Percentiles rank a stretch among this genome's conserved stretches.
These are phyloP conservation scores for Crotalus helleri DNA, from an alignment of 2,113 vertebrate species.

Conservation along the genomic window DNA sequence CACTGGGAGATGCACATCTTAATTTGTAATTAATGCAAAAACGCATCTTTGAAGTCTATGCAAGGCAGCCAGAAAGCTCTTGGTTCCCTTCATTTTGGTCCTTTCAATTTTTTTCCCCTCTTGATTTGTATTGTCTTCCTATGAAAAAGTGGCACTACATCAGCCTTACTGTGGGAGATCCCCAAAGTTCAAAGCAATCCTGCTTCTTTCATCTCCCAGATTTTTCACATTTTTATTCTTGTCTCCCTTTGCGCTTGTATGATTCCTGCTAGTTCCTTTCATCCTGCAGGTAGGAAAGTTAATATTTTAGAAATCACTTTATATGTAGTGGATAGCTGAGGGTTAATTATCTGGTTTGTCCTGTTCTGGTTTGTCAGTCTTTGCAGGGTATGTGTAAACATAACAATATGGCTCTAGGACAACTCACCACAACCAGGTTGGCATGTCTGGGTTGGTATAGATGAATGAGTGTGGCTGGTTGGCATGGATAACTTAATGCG, in stretches of 20 bases:
- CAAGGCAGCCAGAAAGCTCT: not conserved
- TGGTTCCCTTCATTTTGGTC: not conserved
- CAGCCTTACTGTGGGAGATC: not conserved
- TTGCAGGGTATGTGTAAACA: not conserved
- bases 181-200: not conserved
- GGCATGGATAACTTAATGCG: not conserved
- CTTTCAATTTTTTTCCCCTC: not conserved
- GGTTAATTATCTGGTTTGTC: not conserved
- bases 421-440: not conserved
- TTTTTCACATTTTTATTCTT: not conserved
- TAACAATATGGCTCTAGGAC: not conserved
- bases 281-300: not conserved
- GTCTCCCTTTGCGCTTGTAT: not conserved
- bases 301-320: not conserved
- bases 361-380: not conserved
- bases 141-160: not conserved
- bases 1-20: not conserved
- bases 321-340: not conserved
- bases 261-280: not conserved
- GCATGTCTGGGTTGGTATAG: not conserved
- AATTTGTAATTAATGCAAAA: not conserved
- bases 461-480: not conserved
- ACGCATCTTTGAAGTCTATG: not conserved
- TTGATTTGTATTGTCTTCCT: not conserved
- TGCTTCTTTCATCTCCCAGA: not conserved